phyloP scores from a whole-genome alignment of 2,797 vertebrate species.

The Pseudochaenichthys georgianus region DNA sequence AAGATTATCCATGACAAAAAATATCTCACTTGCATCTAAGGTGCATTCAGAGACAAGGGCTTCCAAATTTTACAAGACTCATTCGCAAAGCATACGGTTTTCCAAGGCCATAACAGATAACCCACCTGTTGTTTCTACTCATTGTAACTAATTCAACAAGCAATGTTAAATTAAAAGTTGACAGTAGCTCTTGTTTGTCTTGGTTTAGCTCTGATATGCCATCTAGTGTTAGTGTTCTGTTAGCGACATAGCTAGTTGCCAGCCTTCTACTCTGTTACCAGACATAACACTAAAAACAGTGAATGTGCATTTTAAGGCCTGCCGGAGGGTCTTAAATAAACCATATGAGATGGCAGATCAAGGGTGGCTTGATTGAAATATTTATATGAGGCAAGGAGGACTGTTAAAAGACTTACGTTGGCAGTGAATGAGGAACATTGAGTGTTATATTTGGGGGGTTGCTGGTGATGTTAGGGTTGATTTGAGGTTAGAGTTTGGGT shows the following conservation, averaged over 20 bases:
- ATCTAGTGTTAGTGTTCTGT: not conserved
- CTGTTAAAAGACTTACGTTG: not conserved
- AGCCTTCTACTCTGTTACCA: not conserved
- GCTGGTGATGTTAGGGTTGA: not conserved
- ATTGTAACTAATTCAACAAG: not conserved
- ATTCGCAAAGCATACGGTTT: not conserved
- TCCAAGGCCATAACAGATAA: no score
- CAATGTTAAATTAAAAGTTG: not conserved
- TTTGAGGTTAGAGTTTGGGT: constrained; percentile 16
- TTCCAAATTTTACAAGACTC: not conserved
- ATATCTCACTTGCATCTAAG: no score
- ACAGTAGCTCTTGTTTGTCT: not conserved
- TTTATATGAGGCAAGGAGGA: not conserved
- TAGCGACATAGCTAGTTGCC: constrained; percentile 9
- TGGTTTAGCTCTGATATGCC: not conserved
- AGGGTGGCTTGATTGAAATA: constrained; percentile 25
- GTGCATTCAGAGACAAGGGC: not conserved
- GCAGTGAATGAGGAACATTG: not conserved
- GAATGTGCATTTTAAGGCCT: constrained; percentile 27
- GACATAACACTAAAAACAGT: constrained; percentile 16
- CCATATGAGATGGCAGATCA: constrained; percentile 31
- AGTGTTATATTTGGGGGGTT: constrained; percentile 14
- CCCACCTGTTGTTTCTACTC: no score
- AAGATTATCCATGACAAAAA: no score
- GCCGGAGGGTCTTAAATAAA: constrained; percentile 10